Base-by-base conservation (phyloP, 2,113 vertebrate species). In the Scomber scombrus region DNA sequence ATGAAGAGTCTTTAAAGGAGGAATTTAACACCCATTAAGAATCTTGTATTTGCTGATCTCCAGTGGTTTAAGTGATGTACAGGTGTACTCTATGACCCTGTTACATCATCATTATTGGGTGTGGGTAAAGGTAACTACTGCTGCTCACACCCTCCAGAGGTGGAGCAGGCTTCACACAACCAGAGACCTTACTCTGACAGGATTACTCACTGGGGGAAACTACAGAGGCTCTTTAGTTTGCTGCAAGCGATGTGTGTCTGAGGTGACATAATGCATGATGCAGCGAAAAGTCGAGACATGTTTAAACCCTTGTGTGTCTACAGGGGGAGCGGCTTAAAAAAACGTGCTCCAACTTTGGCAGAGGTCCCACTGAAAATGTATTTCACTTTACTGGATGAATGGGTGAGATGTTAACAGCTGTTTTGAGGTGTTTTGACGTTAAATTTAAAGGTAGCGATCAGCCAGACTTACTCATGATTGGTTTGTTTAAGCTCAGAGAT, bases 231-330 rank as follows among this genome's bases (percentile, higher is more conserved):
- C 61, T 63, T 71, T 9, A 18, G 69, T 74, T 83, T 31, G 72
- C 50, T 62, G 13, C 26, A 16, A 13, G 26, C 63, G 60, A 58
- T 26, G 49, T 71, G 73, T 40, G 62, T 86, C 55, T 74, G 31
- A 54, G 56, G 26, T 78, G 71, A 84, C 70, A 64, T 46, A 54
- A 79, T 4, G 10, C 4, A 9, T 5, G 26, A 29, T 43, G 34
- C 45, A 29, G 54, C 12, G 26, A 51, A 26, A 23, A 71, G 81
- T 80, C n/a, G 0, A 34, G 77, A 71, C 82, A 47, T 52, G 87
- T 57, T 69, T 21, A 8, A 1, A n/a, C n/a, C 16, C 11, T 1
- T 2, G 31, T 62, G 23, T 0, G 21, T 10, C 21, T 0, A 0
- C 23, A 3, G 3, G 46, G 71, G 78, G 75, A 50, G 56, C 29